These are phyloP conservation scores for Prunella strophiata DNA, from an alignment of 2,797 vertebrate genomes.

Conservation along the genomic window DNA sequence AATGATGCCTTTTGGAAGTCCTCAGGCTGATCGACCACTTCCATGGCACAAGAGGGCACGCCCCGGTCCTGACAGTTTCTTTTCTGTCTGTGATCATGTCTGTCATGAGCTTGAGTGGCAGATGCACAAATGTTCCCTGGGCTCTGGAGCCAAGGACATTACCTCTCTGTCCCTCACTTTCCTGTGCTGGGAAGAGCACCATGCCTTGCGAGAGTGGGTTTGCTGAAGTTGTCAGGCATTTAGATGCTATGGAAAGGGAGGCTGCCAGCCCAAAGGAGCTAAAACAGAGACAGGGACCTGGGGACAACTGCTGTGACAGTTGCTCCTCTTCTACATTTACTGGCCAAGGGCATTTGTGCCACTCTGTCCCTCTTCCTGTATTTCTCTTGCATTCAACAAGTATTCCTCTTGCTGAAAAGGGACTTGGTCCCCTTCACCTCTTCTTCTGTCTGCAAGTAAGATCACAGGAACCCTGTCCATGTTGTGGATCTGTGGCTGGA, in stretches of 20 bases:
- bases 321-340: neutral
- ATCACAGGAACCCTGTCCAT: neutral
- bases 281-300: neutral
- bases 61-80: neutral
- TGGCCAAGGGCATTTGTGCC: neutral
- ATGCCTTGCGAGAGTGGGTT: neutral
- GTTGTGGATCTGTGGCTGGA: neutral
- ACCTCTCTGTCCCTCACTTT: neutral
- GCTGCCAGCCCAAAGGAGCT: neutral
- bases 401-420: neutral
- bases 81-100: neutral
- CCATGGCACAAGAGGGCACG: neutral
- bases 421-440: constrained; percentile 25
- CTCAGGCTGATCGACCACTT: neutral
- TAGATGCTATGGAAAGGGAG: neutral
- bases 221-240: neutral
- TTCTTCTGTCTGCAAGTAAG: neutral
- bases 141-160: neutral
- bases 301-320: neutral
- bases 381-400: neutral
- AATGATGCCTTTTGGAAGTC: neutral
- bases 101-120: neutral
- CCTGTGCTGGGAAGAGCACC: neutral
- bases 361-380: neutral
- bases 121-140: neutral